Evolutionary conservation across 2,113 vertebrate genomes (phyloP), one percentile per base, ranked within the genome.

Genomic region (Oenanthe oenanthe): DNA sequence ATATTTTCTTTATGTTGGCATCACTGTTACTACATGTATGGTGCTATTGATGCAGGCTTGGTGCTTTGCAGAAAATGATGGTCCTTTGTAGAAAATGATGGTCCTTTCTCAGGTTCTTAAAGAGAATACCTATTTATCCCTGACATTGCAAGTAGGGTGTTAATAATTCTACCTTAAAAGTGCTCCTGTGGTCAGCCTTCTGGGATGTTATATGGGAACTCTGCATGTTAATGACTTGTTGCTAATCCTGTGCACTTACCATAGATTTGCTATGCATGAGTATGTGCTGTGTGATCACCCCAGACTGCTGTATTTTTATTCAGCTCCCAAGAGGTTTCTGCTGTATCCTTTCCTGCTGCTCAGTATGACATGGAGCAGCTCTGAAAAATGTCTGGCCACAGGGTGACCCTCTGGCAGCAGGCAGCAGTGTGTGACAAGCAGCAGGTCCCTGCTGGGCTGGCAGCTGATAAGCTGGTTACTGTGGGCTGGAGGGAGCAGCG

Each of bases 381-480:
- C 73, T 72, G 76, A 75, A 42, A 68, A 84, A 48, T n/a, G 47
- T 9, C 70, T 31, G 47, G 84, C 45, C 91, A 73, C 38, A 25
- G 87, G 56, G 82, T 93, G 89, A 84, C 68, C 71, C 40, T 9
- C 14, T 8, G 21, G 81, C 87, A 91, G 16, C 58, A 88, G 70
- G 7, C 60, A 36, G 9, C 11, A 5, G 54, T 38, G 3, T 57
- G 21, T 79, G 83, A 32, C 74, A 54, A 58, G 57, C 61, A 88
- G 72, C 34, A 8, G 48, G 78, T 79, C 58, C 51, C 71, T 91
- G 85, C 81, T 26, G 42, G 34, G 57, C 84, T 91, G 90, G 90
- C 77, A 38, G 86, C 86, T 75, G 95, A 95, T 96, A 93, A 95
- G 32, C 85, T 86, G 81, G 87, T 57, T 58, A 17, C 78, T 93